phyloP scores from a whole-genome alignment of 2,113 vertebrate species.

The Chunga burmeisteri region DNA sequence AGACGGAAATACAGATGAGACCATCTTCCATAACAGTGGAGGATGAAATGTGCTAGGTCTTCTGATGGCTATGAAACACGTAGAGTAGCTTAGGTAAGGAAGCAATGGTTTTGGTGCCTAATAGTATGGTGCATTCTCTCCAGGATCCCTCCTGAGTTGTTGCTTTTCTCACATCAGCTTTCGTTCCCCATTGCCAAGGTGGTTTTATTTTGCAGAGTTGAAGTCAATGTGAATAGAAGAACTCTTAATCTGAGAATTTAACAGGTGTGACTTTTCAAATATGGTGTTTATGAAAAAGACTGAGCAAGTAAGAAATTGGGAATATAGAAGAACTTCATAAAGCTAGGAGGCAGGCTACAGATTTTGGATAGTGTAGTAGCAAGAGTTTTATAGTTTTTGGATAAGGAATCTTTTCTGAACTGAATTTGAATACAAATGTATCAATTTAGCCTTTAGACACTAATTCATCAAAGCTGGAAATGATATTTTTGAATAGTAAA shows the following conservation, averaged over 20 bases:
- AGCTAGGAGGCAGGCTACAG: background rate
- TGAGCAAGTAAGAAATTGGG: background rate
- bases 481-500: background rate
- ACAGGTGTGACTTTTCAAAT: background rate
- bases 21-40: background rate
- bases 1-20: background rate
- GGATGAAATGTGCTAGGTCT: background rate
- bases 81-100: background rate
- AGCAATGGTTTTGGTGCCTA: background rate
- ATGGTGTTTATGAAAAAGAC: background rate
- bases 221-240: background rate
- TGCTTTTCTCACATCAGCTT: background rate
- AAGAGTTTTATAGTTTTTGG: background rate
- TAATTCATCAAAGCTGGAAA: background rate
- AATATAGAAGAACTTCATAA: background rate
- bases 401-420: background rate
- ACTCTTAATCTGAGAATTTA: background rate
- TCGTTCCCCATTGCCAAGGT: background rate
- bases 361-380: background rate
- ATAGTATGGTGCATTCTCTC: background rate
- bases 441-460: background rate
- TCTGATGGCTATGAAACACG: background rate
- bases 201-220: background rate
- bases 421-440: background rate
- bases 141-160: background rate